These are phyloP conservation scores for Andrena hattorfiana DNA, from an alignment of 2,888 invertebrate species.

Conservation along the genomic window DNA sequence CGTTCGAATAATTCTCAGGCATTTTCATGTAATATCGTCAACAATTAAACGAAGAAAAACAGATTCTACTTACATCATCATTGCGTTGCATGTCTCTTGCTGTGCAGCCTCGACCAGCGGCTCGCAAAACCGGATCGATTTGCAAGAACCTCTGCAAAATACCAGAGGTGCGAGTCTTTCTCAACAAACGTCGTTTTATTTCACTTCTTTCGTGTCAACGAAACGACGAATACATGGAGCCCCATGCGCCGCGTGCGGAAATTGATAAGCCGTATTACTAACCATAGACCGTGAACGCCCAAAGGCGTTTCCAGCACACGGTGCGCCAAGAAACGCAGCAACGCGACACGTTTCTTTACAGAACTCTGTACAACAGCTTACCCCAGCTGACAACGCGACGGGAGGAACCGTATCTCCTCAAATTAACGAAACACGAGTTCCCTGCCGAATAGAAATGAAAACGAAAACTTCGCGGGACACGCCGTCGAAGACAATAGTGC, in stretches of 20 bases:
- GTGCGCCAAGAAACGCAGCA: background rate
- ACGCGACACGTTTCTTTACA: background rate
- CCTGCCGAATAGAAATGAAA: background rate
- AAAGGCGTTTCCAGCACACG: background rate
- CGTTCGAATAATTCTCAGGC: background rate
- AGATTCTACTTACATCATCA: background rate
- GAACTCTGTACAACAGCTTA: background rate
- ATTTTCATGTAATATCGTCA: background rate
- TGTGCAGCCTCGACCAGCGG: background rate
- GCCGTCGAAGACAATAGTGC: constrained; percentile 41
- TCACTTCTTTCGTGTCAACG: constrained; percentile 11
- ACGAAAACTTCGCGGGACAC: constrained; percentile 38
- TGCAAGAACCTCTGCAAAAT: constrained; percentile 5
- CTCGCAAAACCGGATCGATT: background rate
- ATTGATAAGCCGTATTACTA: background rate
- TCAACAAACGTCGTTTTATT: constrained; percentile 22
- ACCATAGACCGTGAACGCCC: background rate
- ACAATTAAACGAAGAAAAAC: background rate
- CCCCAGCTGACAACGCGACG: background rate
- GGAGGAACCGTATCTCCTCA: background rate
- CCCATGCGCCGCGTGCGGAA: background rate
- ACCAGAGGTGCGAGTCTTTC: background rate
- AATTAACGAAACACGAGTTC: background rate
- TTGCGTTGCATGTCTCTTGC: constrained; percentile 1
- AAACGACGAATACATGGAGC: constrained; percentile 14